Conservation (phyloP, 2,113 vertebrate genomes). For the Neolamprologus sp. region DNA sequence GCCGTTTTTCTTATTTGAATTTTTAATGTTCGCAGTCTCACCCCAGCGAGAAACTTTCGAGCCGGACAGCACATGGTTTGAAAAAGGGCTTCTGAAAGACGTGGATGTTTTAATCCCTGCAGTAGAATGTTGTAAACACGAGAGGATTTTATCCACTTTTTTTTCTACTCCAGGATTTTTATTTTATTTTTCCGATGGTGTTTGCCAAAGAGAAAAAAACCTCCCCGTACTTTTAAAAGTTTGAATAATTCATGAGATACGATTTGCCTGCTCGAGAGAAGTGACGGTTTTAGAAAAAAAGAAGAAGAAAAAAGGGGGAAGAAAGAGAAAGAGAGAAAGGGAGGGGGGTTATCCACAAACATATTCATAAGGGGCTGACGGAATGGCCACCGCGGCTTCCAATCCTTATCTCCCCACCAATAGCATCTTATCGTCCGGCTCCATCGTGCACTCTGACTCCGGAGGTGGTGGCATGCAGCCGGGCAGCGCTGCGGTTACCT, state of each 20-base stretch:
- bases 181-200: slow-evolving; percentile 41
- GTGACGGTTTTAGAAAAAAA: slow-evolving; percentile 48
- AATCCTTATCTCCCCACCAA: slow-evolving; percentile 90
- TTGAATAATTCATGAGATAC: slow-evolving; percentile 80
- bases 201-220: slow-evolving; percentile 33
- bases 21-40: slow-evolving; percentile 34
- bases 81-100: slow-evolving; percentile 50
- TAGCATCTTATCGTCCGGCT: slow-evolving; percentile 85
- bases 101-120: slow-evolving; percentile 49
- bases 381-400: slow-evolving; percentile 92
- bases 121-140: slow-evolving; percentile 56
- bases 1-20: slow-evolving; percentile 15
- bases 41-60: slow-evolving; percentile 37
- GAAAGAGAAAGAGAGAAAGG: slow-evolving; percentile 26
- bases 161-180: neutral
- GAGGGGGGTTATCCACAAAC: slow-evolving; percentile 65
- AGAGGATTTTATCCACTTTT: slow-evolving; percentile 48
- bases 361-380: slow-evolving; percentile 76
- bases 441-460: slow-evolving; percentile 88
- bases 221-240: slow-evolving; percentile 67
- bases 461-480: slow-evolving; percentile 86
- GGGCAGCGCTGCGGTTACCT: slow-evolving; percentile 82
- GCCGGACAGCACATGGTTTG: slow-evolving; percentile 62
- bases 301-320: neutral
- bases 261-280: slow-evolving; percentile 71